Evolutionary conservation across 2,113 vertebrate genomes (phyloP).

Genomic region (Hemichromis elongatus): DNA sequence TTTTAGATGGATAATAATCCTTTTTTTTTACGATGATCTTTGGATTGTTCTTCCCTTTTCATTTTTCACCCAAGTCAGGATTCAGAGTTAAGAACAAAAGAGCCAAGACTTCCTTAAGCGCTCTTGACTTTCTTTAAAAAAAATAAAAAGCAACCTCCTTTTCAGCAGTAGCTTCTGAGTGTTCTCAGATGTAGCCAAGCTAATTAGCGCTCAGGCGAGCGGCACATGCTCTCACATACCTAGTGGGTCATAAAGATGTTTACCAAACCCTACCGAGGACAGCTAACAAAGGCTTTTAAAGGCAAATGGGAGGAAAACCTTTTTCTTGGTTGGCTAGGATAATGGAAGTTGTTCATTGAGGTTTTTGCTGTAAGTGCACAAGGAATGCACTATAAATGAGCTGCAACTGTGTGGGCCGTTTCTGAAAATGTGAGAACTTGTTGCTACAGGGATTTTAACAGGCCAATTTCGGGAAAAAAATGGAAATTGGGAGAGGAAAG

Average conservation of each 20-base stretch:
- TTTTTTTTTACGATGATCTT: neutral
- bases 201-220: constrained; percentile 66
- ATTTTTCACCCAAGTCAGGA: neutral
- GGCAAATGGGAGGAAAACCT: constrained; percentile 32
- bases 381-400: constrained; percentile 54
- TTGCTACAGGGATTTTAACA: constrained; percentile 14
- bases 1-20: neutral
- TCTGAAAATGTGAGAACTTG: constrained; percentile 52
- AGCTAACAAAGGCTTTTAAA: constrained; percentile 58
- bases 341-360: constrained; percentile 59
- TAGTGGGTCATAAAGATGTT: constrained; percentile 64
- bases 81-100: constrained; percentile 1
- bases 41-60: neutral
- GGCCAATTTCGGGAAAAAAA: neutral
- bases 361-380: constrained; percentile 46
- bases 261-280: constrained; percentile 53
- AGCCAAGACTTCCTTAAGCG: constrained; percentile 25
- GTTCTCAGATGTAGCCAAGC: constrained; percentile 69
- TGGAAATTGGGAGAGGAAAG: constrained; percentile 2
- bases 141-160: neutral
- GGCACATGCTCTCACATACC: constrained; percentile 62
- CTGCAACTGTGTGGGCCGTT: constrained; percentile 44
- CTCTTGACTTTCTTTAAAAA: constrained; percentile 35
- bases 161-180: constrained; percentile 60
- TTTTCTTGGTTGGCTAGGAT: constrained; percentile 21